These are phyloP conservation scores for Patella depressa DNA, from an alignment of 2,888 invertebrate genomes.

Conservation along the genomic window DNA sequence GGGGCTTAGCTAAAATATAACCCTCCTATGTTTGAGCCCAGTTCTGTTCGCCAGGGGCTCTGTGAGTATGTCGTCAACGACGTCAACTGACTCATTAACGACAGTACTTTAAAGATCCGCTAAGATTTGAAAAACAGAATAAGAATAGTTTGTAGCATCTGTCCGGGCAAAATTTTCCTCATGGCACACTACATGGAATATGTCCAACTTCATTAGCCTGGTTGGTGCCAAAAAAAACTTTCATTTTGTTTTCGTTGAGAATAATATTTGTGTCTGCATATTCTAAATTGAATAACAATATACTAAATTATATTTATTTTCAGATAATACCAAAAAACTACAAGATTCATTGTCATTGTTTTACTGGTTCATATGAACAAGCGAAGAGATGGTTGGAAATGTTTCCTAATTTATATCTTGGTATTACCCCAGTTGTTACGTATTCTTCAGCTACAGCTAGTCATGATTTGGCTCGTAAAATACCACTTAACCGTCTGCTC, in stretches of 20 bases:
- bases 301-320: slow-evolving; percentile 13
- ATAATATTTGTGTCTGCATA: background rate
- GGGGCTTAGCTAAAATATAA: too few species aligned
- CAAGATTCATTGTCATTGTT: slow-evolving; percentile 73
- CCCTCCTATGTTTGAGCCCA: too few species aligned
- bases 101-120: too few species aligned
- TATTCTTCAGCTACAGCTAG: slow-evolving; percentile 55
- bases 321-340: slow-evolving; percentile 66
- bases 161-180: too few species aligned
- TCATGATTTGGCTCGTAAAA: slow-evolving; percentile 64
- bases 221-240: background rate
- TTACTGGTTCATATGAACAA: slow-evolving; percentile 67
- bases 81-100: too few species aligned
- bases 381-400: slow-evolving; percentile 69
- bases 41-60: too few species aligned
- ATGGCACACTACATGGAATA: too few species aligned
- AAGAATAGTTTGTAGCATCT: background rate
- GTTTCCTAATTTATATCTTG: slow-evolving; percentile 71
- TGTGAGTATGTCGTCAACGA: too few species aligned
- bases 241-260: background rate
- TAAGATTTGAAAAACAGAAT: background rate
- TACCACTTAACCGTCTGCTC: slow-evolving; percentile 71
- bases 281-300: background rate
- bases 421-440: slow-evolving; percentile 72
- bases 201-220: too few species aligned